phyloP scores from a whole-genome alignment of 2,113 vertebrate species.

The Thymallus thymallus region DNA sequence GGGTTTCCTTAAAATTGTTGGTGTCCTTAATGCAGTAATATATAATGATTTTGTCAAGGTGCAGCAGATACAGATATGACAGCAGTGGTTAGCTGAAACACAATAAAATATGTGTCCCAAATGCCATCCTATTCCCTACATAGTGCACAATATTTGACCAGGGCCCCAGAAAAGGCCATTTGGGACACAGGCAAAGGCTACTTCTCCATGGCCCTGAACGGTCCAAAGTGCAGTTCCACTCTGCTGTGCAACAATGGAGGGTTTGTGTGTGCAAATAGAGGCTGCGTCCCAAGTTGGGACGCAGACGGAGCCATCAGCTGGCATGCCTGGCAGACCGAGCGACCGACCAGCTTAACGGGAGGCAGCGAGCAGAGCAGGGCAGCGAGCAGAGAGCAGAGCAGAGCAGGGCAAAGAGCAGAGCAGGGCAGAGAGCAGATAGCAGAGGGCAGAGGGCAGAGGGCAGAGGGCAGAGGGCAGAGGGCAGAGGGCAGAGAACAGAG shows the following conservation, averaged over 20 bases:
- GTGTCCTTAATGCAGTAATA: conserved; percentile 50
- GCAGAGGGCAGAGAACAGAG: too few relatives aligned
- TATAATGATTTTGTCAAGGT: conserved; percentile 43
- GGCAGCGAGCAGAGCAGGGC: conserved; percentile 42
- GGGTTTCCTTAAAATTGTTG: conserved; percentile 33
- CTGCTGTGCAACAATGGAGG: conserved; percentile 64
- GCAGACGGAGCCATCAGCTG: conserved; percentile 42
- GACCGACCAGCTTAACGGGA: conserved; percentile 60
- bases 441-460: too few relatives aligned
- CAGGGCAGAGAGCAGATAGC: too few relatives aligned
- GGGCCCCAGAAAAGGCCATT: too few relatives aligned
- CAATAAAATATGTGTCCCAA: conserved; percentile 41
- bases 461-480: too few relatives aligned
- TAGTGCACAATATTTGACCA: too few relatives aligned
- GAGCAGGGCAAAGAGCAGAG: rapidly evolving
- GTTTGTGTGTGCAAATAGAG: conserved; percentile 58
- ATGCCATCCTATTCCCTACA: conserved; percentile 31
- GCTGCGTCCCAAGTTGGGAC: neutral
- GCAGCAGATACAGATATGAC: conserved; percentile 50
- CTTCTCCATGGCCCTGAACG: conserved; percentile 23
- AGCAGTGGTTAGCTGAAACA: conserved; percentile 49
- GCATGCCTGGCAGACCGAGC: conserved; percentile 54
- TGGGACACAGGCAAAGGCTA: too few relatives aligned
- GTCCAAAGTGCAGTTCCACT: conserved; percentile 69
- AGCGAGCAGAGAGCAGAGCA: too few relatives aligned